Conservation (phyloP, 2,113 vertebrate genomes). For the Anoura caudifer region DNA sequence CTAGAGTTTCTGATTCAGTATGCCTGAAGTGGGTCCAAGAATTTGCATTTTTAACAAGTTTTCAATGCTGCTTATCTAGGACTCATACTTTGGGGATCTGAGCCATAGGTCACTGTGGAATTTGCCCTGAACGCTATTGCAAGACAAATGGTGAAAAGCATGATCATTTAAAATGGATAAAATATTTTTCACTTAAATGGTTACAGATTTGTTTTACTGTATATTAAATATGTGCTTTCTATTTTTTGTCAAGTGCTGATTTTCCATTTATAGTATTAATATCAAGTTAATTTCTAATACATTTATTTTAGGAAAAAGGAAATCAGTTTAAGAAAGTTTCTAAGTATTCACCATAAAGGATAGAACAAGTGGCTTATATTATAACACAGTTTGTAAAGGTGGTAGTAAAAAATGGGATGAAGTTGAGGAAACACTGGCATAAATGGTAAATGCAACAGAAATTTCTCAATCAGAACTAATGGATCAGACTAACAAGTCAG, state of each 20-base stretch:
- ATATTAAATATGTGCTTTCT: not conserved
- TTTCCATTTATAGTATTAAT: not conserved
- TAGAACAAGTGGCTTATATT: not conserved
- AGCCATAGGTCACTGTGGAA: not conserved
- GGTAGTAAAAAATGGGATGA: not conserved
- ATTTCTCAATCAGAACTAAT: not conserved
- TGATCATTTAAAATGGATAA: not conserved
- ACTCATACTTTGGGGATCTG: not conserved
- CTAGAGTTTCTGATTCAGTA: not conserved
- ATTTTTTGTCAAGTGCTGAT: not conserved
- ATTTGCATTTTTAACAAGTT: constrained; percentile 23
- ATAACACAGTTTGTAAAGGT: not conserved
- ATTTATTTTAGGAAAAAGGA: constrained; percentile 6
- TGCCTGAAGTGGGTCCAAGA: not conserved
- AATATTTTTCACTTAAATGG: not conserved
- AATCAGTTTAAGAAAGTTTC: not conserved
- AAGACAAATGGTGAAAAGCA: not conserved
- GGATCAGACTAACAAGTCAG: not conserved
- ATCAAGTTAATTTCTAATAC: not conserved
- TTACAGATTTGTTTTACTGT: constrained; percentile 2
- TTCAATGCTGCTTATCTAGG: not conserved
- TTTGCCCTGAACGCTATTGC: not conserved
- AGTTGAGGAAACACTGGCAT: not conserved
- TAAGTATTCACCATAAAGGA: not conserved
- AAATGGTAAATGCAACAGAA: not conserved